These are phyloP conservation scores for Eira barbara DNA, from an alignment of 2,113 vertebrate species.

Conservation along the genomic window DNA sequence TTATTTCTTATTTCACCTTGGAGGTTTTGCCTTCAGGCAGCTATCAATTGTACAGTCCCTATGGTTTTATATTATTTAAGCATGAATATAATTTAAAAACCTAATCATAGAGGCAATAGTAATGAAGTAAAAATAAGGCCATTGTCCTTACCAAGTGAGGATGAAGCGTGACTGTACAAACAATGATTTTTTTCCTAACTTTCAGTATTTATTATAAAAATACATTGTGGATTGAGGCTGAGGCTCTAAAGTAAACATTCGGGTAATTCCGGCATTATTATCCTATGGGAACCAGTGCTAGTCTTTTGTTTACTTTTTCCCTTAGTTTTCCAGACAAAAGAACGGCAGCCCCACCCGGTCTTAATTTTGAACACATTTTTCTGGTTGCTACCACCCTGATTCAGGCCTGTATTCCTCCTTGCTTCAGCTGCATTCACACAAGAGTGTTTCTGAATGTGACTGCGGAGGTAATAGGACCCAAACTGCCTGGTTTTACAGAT, in stretches of 20 bases:
- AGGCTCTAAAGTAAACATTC: conserved; percentile 38
- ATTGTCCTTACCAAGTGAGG: neutral
- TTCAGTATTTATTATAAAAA: conserved; percentile 46
- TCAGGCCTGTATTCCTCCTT: neutral
- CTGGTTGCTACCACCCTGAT: neutral
- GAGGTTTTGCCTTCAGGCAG: no score
- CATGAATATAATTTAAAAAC: neutral
- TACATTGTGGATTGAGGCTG: neutral
- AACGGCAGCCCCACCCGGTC: conserved; percentile 29
- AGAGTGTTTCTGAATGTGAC: neutral
- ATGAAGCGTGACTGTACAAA: neutral
- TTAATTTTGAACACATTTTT: conserved; percentile 65
- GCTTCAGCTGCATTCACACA: fast-evolving
- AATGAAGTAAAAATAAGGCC: neutral
- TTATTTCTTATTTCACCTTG: neutral
- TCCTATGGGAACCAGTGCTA: conserved; percentile 21
- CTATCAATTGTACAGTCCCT: neutral
- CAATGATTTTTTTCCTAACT: neutral
- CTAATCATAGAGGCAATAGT: neutral
- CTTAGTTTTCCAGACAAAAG: conserved; percentile 52
- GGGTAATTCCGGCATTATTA: neutral
- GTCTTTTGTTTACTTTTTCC: conserved; percentile 28
- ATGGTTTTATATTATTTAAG: neutral
- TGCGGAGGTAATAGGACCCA: neutral
- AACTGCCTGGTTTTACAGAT: neutral